Percentiles rank a stretch among this genome's conserved stretches.
phyloP scores from a whole-genome alignment of 2,888 invertebrate species.

The Synergus umbraculus region DNA sequence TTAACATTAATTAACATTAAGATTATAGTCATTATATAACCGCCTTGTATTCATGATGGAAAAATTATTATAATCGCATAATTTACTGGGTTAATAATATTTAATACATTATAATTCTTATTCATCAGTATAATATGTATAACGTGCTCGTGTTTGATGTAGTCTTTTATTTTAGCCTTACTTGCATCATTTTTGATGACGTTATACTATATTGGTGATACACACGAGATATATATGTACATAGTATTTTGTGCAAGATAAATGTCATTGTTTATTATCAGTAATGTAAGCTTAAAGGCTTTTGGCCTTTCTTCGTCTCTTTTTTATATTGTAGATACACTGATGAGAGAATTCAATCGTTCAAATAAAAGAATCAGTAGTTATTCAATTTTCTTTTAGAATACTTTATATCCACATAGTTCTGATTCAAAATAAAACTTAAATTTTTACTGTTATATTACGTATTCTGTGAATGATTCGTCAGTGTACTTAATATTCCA shows the following conservation, averaged over 20 bases:
- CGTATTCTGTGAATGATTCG: no score
- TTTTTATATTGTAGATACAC: background rate
- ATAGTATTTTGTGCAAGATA: constrained; percentile 19
- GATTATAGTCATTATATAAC: no score
- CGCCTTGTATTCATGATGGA: no score
- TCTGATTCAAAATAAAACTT: no score
- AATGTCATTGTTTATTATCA: constrained; percentile 26
- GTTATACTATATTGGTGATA: background rate
- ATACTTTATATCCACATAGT: no score
- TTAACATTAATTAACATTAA: background rate
- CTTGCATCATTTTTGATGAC: constrained; percentile 11
- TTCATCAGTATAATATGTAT: background rate
- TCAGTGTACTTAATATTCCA: no score
- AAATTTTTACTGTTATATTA: no score
- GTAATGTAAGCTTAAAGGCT: constrained; percentile 15
- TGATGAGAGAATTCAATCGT: no score
- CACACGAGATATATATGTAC: background rate
- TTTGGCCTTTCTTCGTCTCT: constrained; percentile 7
- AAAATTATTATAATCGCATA: background rate
- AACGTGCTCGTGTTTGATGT: background rate
- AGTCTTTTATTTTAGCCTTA: constrained; percentile 1
- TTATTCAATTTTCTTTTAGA: no score
- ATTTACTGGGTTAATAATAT: no score
- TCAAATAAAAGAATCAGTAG: no score
- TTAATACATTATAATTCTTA: background rate